phyloP scores from a whole-genome alignment of 2,113 vertebrate genomes.

The Spea multiplicata region DNA sequence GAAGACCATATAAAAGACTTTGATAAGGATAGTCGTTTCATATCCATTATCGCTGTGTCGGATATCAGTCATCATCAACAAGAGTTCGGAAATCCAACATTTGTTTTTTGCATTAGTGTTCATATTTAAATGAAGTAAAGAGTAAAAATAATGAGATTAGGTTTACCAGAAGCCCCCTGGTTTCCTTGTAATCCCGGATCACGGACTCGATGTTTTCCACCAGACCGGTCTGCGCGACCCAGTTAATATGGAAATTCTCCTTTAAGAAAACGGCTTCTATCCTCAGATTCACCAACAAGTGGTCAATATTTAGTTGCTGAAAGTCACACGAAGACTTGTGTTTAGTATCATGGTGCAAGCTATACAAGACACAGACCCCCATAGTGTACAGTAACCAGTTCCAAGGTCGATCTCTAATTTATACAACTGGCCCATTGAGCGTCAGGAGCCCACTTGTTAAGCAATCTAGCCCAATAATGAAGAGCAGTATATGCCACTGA shows the following conservation, averaged over 20 bases:
- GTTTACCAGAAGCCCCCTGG: constrained; percentile 77
- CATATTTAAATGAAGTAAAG: not conserved
- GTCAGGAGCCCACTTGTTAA: too few relatives aligned
- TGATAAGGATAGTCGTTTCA: not conserved
- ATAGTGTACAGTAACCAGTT: too few relatives aligned
- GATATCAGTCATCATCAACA: too few relatives aligned
- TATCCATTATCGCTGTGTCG: not conserved
- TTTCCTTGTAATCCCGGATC: constrained; percentile 78
- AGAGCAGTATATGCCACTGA: too few relatives aligned
- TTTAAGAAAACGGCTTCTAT: constrained; percentile 73
- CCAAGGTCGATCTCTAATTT: not conserved
- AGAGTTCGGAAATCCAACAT: too few relatives aligned
- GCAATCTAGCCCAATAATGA: too few relatives aligned
- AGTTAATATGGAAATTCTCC: constrained; percentile 76
- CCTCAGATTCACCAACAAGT: constrained; percentile 71
- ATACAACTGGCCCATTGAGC: not conserved
- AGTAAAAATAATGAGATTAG: not conserved
- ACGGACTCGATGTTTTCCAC: constrained; percentile 77
- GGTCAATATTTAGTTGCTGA: constrained; percentile 77
- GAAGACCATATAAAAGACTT: too few relatives aligned
- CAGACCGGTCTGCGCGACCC: constrained; percentile 78
- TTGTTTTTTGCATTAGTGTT: too few relatives aligned
- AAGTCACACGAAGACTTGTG: constrained; percentile 5
- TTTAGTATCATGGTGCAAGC: not conserved
- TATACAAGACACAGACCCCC: too few relatives aligned